A percentile compares a stretch with the other conserved stretches of the same genome.
phyloP scores from a whole-genome alignment of 2,113 vertebrate genomes.

The Anhinga anhinga region DNA sequence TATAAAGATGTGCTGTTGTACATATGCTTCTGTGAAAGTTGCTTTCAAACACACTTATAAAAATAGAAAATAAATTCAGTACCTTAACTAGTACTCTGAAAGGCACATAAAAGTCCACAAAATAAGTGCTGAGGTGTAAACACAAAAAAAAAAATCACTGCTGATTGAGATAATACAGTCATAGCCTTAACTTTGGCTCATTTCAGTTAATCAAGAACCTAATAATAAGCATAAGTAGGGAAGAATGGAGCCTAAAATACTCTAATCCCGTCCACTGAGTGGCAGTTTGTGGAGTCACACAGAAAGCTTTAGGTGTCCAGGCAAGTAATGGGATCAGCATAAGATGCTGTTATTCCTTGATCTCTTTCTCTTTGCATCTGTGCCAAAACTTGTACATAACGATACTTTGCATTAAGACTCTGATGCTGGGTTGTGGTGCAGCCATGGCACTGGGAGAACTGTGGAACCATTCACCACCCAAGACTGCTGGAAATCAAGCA shows the following conservation, averaged over 20 bases:
- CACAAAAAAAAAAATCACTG: fast-evolving
- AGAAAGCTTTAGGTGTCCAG: background rate
- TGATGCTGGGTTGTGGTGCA: background rate
- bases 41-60: background rate
- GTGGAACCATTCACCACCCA: background rate
- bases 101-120: background rate
- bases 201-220: background rate
- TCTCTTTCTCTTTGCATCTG: background rate
- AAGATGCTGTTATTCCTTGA: background rate
- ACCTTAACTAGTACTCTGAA: background rate
- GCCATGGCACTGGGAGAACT: background rate
- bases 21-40: background rate
- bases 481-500: background rate
- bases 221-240: background rate
- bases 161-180: background rate
- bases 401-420: background rate
- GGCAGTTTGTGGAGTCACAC: background rate
- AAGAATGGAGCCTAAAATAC: background rate
- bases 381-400: background rate
- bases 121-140: background rate
- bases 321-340: fast-evolving
- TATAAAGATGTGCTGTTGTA: background rate
- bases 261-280: background rate
- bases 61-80: background rate
- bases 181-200: background rate